phyloP scores from a whole-genome alignment of 2,113 vertebrate genomes.

The Arvicanthis niloticus region DNA sequence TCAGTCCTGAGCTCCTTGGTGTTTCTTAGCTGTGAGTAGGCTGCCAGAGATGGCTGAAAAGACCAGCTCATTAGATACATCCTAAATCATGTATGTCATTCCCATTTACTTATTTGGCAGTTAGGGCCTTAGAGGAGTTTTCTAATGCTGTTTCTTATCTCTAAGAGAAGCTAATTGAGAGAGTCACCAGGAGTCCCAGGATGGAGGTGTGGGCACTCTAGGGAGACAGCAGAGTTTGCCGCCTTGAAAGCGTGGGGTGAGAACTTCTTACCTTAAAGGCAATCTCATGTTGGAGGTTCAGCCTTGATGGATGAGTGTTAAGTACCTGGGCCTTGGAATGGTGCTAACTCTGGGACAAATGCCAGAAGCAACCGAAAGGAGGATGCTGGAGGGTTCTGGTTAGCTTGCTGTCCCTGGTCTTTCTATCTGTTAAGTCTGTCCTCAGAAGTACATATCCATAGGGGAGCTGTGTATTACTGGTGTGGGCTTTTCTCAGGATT shows the following conservation, averaged over 20 bases:
- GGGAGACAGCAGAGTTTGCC: background rate
- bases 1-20: background rate
- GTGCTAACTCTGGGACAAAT: background rate
- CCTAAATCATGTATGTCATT: conserved; percentile 24
- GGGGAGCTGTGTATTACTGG: background rate
- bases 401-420: background rate
- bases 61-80: background rate
- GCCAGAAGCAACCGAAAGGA: conserved; percentile 13
- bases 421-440: background rate
- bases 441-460: background rate
- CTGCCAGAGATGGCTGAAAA: background rate
- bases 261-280: background rate
- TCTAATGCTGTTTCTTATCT: background rate
- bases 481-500: background rate
- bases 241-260: background rate
- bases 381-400: background rate
- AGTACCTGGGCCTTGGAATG: background rate
- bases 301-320: background rate
- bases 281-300: background rate
- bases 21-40: conserved; percentile 7
- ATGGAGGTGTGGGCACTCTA: background rate
- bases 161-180: background rate
- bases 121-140: conserved; percentile 38
- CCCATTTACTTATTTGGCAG: conserved; percentile 26
- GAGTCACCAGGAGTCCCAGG: background rate